Conservation (phyloP, 2,888 invertebrate species). For the Sabatieria punctata region DNA sequence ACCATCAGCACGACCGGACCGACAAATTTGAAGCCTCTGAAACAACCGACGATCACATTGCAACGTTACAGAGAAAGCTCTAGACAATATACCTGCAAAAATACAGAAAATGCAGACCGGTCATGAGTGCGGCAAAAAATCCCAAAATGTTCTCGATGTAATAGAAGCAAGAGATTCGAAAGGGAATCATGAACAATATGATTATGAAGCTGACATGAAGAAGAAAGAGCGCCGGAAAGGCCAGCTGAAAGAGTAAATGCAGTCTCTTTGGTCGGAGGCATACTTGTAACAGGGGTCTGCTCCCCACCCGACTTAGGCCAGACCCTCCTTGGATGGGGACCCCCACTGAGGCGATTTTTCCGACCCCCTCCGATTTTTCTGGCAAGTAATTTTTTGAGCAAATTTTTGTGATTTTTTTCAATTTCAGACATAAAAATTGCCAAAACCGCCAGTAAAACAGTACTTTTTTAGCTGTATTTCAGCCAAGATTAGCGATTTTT, state of each 20-base stretch:
- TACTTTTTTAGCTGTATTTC: no score
- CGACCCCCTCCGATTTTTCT: no score
- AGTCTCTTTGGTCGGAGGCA: no score
- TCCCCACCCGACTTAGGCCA: no score
- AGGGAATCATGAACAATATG: slow-evolving; percentile 63
- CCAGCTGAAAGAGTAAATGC: slow-evolving; percentile 45
- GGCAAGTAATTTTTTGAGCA: no score
- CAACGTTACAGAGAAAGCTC: neutral
- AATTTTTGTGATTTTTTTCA: no score
- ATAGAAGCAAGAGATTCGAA: slow-evolving; percentile 63
- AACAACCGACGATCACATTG: slow-evolving; percentile 20
- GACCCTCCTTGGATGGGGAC: no score
- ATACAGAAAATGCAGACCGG: slow-evolving; percentile 86
- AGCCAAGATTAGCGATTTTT: no score
- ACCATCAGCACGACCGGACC: slow-evolving; percentile 99
- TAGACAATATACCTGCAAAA: neutral
- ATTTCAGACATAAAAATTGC: no score
- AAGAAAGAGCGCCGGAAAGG: slow-evolving; percentile 75
- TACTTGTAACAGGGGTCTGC: no score
- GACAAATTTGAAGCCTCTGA: slow-evolving; percentile 85
- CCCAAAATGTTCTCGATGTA: slow-evolving; percentile 77
- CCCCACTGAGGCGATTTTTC: no score
- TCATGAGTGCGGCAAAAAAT: slow-evolving; percentile 80
- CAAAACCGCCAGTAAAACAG: no score
- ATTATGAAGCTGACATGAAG: slow-evolving; percentile 79